Evolutionary conservation across 2,888 invertebrate genomes (phyloP).

Genomic region (Rotaria socialis): DNA sequence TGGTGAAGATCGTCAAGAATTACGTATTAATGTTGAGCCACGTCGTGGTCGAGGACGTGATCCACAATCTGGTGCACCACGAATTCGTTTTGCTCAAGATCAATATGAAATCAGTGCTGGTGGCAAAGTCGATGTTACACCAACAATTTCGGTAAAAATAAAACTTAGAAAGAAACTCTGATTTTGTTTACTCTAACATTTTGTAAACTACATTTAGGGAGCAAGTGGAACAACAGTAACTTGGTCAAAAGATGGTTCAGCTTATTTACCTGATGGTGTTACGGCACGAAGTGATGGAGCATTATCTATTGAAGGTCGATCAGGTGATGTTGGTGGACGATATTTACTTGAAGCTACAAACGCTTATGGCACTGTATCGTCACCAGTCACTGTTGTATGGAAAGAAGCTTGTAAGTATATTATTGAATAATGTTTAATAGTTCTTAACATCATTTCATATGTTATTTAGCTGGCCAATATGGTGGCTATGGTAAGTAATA

Average conservation of each 20-base stretch:
- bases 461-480: neutral
- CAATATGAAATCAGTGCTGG: neutral
- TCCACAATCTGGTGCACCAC: neutral
- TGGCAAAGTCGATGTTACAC: neutral
- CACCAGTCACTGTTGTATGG: neutral
- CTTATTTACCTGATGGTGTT: neutral
- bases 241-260: slow-evolving; percentile 17
- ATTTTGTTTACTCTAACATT: neutral
- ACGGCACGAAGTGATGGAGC: neutral
- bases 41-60: neutral
- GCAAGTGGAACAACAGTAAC: neutral
- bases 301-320: neutral
- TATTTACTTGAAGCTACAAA: neutral
- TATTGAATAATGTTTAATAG: neutral
- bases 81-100: neutral
- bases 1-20: neutral
- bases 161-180: neutral
- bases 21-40: slow-evolving; percentile 18
- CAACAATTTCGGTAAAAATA: neutral
- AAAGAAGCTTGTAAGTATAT: neutral
- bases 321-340: neutral
- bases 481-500: neutral
- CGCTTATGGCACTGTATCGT: neutral
- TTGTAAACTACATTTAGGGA: neutral
- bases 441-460: neutral